A percentile compares a stretch with the other conserved stretches of the same genome.
phyloP scores from a whole-genome alignment of 2,888 invertebrate species.

The Leptopilina drosophilae region DNA sequence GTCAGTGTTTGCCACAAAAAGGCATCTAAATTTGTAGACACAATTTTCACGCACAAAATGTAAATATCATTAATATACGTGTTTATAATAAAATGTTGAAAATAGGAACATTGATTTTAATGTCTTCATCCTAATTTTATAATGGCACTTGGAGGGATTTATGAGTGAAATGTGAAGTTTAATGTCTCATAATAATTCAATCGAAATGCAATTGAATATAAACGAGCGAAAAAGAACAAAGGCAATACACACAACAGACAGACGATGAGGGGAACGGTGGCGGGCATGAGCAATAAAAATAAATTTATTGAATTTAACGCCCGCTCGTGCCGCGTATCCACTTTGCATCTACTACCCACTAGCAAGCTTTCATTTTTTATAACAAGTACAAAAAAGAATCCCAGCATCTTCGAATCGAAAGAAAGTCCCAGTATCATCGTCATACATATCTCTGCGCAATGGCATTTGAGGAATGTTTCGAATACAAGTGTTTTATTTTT shows the following conservation, averaged over 20 bases:
- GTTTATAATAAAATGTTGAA: neutral
- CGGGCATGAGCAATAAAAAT: constrained; percentile 12
- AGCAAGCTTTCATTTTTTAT: neutral
- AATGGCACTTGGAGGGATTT: constrained; percentile 2
- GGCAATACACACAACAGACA: constrained; percentile 9
- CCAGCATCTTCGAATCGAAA: neutral
- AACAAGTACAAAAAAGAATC: neutral
- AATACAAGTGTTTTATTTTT: too few species aligned
- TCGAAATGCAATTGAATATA: constrained; percentile 3
- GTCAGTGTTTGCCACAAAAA: neutral
- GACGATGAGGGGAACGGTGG: constrained; percentile 17
- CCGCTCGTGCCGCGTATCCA: neutral
- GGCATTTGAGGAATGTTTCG: too few species aligned
- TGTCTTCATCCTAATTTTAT: constrained; percentile 7
- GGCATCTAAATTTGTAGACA: neutral
- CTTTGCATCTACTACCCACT: constrained; percentile 12
- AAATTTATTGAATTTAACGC: constrained; percentile 20
- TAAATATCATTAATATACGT: neutral
- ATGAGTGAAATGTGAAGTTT: constrained; percentile 17
- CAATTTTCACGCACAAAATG: neutral
- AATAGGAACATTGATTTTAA: neutral
- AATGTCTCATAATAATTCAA: constrained; percentile 16
- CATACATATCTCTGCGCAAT: neutral
- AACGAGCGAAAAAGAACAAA: constrained; percentile 5
- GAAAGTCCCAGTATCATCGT: neutral